A percentile compares a stretch with the other conserved stretches of the same genome.
These are phyloP conservation scores for Perca schrenkii DNA, from an alignment of 2,113 vertebrate species.

Conservation along the genomic window DNA sequence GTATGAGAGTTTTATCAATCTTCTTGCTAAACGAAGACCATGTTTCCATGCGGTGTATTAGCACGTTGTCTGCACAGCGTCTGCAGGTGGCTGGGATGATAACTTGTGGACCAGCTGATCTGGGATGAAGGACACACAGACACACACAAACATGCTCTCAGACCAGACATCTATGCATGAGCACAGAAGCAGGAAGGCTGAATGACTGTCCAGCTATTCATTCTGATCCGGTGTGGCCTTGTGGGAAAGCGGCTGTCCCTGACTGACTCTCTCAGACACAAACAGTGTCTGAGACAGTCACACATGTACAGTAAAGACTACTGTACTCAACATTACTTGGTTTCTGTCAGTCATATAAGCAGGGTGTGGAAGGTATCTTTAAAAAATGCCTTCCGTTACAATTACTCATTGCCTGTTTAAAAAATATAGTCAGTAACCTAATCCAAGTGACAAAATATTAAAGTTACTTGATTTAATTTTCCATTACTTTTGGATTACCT, in stretches of 20 bases:
- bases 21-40: not conserved
- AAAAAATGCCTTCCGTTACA: too few relatives aligned
- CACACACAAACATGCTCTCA: not conserved
- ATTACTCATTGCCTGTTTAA: too few relatives aligned
- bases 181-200: conserved; percentile 35
- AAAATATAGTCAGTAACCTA: too few relatives aligned
- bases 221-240: conserved; percentile 15
- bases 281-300: not conserved
- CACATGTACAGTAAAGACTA: not conserved
- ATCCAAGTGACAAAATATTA: too few relatives aligned
- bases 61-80: not conserved
- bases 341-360: conserved; percentile 21
- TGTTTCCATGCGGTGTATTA: not conserved
- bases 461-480: too few relatives aligned
- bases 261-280: conserved; percentile 16
- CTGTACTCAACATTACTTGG: not conserved
- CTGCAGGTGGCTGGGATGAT: conserved; percentile 36
- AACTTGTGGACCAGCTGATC: conserved; percentile 16
- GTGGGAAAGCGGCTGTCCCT: conserved; percentile 19
- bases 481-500: too few relatives aligned
- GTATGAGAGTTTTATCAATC: not conserved
- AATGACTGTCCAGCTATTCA: conserved; percentile 24
- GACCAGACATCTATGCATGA: conserved; percentile 23
- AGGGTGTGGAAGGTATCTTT: too few relatives aligned
- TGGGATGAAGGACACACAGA: not conserved